Base-by-base conservation (phyloP, 2,888 invertebrate species). In the Pyrocoelia pectoralis region DNA sequence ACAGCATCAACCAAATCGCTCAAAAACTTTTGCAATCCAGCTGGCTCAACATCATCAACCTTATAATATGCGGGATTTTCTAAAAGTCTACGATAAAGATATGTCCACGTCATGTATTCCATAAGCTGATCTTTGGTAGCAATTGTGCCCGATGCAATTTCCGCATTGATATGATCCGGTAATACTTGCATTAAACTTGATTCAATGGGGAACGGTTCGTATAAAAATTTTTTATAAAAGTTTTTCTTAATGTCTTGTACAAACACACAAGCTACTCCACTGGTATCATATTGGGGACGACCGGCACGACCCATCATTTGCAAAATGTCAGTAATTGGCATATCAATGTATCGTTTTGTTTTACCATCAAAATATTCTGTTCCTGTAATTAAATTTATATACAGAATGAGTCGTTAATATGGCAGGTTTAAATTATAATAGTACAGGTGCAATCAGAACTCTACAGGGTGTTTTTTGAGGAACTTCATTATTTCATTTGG, bases 281-380 rank as follows among this genome's bases (percentile, higher is more conserved):
- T 91, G 73, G 93, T 92, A 81, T 98, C 99, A 77, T 91, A 99
- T 84, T 99, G 94, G 0, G 99, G 99, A 56, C 99, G 86, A 0
- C 99, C 99, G 60, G 99, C 99, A 59, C 99, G 86, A 1, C 99
- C 99, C 92, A 99, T 98, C 99, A 99, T 99, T 83, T 99, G 99
- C 60, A 99, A 84, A 0, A 99, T 98, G 83, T 99, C 98, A 0
- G 99, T 99, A 52, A 99, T 98, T 0, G 99, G 99, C 93, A 99
- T 99, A 78, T 99, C 99, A 8, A 98, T 95, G 81, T 99, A 99
- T 71, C 97, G 88, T 78, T 95, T 94, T 19, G 90, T 89, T 80
- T 98, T 98, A 1, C 97, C 98, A 80, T 99, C 99, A 79, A 92
- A 99, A 81, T 95, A 99, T 81, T 99, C 99, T 0, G 99, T 99